Base-by-base conservation (phyloP, 64 coral and sea anemone genomes). In the Pachyseris speciosa region DNA sequence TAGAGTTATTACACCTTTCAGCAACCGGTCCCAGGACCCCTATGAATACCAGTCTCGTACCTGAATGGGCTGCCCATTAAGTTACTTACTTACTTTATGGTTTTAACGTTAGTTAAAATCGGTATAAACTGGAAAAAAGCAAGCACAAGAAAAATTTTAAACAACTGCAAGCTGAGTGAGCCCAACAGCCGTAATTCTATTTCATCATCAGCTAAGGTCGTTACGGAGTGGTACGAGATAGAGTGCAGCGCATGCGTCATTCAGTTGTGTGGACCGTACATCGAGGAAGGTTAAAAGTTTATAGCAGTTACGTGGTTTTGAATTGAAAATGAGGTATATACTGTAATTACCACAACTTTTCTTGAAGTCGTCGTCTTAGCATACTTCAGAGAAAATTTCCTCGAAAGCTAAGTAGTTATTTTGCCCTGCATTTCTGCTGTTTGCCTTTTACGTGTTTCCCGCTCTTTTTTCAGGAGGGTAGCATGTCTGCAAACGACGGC, bases 211-310 rank as follows among this genome's bases (percentile, higher is more conserved):
- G 64, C 64, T 27, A 67, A 45, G 43, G 43, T 72, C 4, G 68
- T 38, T 41, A 38, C 12, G 68, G 68, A 72, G 68, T 72, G 68
- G 68, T 72, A 72, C 68, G 70, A 45, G 70, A 67, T n/a, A 73
- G 70, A 45, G 70, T 74, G 70, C 37, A 74, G 70, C 22, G 70
- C 70, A 74, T 74, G 70, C 40, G n/a, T 74, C 40, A 74, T 12
- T 74, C 70, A 74, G 70, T 74, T 74, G 70, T 47, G 70, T 70
- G 31, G 70, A 41, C 40, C 40, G 43, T 74, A 39, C 8, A 39
- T 74, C 34, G n/a, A 45, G 34, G 37, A 45, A 74, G 70, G 70
- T 0, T 11, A n/a, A n/a, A n/a, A n/a, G n/a, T n/a, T n/a, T n/a
- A n/a, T n/a, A n/a, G n/a, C n/a, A n/a, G n/a, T n/a, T n/a, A n/a